phyloP scores from a whole-genome alignment of 2,797 vertebrate genomes.

The Enteromius mattozi region DNA sequence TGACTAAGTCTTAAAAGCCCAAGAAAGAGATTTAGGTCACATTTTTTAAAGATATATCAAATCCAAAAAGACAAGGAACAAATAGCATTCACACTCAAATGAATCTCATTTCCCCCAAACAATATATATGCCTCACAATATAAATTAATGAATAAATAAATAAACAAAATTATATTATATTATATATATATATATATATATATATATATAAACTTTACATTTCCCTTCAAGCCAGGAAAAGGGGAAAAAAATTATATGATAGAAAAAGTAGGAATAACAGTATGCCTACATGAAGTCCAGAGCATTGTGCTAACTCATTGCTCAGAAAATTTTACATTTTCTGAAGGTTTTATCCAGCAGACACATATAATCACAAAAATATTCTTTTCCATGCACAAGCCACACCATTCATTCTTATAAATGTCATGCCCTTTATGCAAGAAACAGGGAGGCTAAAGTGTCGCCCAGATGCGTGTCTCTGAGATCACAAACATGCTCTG shows the following conservation, averaged over 20 bases:
- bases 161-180: too few relatives aligned
- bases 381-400: constrained; percentile 27
- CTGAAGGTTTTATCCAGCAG: constrained; percentile 17
- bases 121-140: neutral
- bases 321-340: neutral
- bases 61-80: neutral
- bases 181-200: too few relatives aligned
- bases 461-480: neutral
- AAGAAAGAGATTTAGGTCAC: neutral
- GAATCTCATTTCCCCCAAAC: neutral
- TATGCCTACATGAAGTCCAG: neutral
- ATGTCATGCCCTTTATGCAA: constrained; percentile 49
- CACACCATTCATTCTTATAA: constrained; percentile 45
- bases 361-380: neutral
- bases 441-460: constrained; percentile 41
- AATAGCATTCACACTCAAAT: neutral
- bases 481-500: constrained; percentile 48
- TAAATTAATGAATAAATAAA: too few relatives aligned
- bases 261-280: neutral
- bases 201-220: too few relatives aligned
- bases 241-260: too few relatives aligned
- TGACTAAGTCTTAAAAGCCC: neutral
- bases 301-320: neutral
- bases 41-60: neutral
- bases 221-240: too few relatives aligned